Conservation (phyloP, 53 echinoderm and acorn worm species). For the Henricia sp. region DNA sequence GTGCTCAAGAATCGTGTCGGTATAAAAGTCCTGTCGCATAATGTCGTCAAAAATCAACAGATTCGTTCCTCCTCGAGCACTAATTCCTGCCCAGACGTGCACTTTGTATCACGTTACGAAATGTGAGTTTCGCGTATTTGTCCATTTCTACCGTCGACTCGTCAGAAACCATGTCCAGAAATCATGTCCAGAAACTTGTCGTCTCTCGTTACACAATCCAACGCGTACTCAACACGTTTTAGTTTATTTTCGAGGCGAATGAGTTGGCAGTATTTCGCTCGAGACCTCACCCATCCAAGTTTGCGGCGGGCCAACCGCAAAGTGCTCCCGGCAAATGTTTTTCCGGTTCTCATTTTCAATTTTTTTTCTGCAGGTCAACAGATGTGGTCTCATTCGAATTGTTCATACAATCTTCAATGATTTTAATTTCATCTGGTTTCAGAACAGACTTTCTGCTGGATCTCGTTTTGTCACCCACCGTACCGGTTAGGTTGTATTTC, state of each 20-base stretch:
- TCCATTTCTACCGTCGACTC: background rate
- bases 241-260: background rate
- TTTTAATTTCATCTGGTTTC: no score
- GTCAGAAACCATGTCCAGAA: background rate
- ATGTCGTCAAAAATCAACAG: slow-evolving; percentile 69
- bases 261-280: background rate
- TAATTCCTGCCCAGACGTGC: slow-evolving; percentile 58
- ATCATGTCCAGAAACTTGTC: no score
- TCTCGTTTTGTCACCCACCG: no score
- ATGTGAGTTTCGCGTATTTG: background rate
- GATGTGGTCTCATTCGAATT: no score
- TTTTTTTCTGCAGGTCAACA: no score
- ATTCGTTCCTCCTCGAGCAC: slow-evolving; percentile 37
- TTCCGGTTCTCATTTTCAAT: no score
- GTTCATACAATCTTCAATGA: no score
- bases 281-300: background rate
- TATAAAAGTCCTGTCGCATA: slow-evolving; percentile 71
- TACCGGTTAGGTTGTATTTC: no score
- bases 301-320: no score
- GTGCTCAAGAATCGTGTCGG: slow-evolving; percentile 23
- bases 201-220: background rate
- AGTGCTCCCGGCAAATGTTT: no score
- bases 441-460: no score
- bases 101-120: background rate
- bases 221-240: background rate